A percentile compares a stretch with the other conserved stretches of the same genome.
phyloP scores from a whole-genome alignment of 2,888 invertebrate genomes.

The Linnaemya vulpina region DNA sequence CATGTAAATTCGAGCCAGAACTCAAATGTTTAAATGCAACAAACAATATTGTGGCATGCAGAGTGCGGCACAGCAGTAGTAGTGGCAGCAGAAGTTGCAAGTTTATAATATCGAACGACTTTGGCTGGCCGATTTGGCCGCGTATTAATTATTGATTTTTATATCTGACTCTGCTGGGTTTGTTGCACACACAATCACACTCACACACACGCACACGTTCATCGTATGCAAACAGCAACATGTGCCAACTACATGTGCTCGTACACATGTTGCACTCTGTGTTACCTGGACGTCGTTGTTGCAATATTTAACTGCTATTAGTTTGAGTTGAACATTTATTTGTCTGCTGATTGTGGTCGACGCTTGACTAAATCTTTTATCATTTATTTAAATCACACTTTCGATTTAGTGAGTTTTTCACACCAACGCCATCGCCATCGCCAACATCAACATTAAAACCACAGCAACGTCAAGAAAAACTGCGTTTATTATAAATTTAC shows the following conservation, averaged over 20 bases:
- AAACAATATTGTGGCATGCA: slow-evolving; percentile 65
- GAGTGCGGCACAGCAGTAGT: slow-evolving; percentile 65
- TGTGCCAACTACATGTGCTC: slow-evolving; percentile 67
- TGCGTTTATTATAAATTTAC: slow-evolving; percentile 35
- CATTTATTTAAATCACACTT: slow-evolving; percentile 70
- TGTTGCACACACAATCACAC: too few species aligned
- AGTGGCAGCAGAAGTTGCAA: slow-evolving; percentile 45
- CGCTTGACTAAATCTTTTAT: slow-evolving; percentile 57
- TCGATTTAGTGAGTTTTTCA: slow-evolving; percentile 68
- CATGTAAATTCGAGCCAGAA: slow-evolving; percentile 41
- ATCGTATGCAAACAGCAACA: slow-evolving; percentile 60
- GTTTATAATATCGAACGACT: slow-evolving; percentile 51
- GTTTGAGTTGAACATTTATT: slow-evolving; percentile 50
- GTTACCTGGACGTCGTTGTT: slow-evolving; percentile 56
- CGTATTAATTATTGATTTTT: slow-evolving; percentile 70
- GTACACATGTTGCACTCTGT: slow-evolving; percentile 69
- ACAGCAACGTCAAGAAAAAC: neutral
- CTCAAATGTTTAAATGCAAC: slow-evolving; percentile 58
- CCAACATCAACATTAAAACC: slow-evolving; percentile 11
- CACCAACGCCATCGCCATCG: slow-evolving; percentile 63
- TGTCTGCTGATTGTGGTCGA: slow-evolving; percentile 50
- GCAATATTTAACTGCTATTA: slow-evolving; percentile 67
- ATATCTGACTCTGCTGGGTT: slow-evolving; percentile 47
- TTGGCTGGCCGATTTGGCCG: slow-evolving; percentile 65
- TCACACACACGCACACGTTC: slow-evolving; percentile 26